phyloP scores from a whole-genome alignment of 2,888 invertebrate genomes.

The Ecdyonurus torrentis region DNA sequence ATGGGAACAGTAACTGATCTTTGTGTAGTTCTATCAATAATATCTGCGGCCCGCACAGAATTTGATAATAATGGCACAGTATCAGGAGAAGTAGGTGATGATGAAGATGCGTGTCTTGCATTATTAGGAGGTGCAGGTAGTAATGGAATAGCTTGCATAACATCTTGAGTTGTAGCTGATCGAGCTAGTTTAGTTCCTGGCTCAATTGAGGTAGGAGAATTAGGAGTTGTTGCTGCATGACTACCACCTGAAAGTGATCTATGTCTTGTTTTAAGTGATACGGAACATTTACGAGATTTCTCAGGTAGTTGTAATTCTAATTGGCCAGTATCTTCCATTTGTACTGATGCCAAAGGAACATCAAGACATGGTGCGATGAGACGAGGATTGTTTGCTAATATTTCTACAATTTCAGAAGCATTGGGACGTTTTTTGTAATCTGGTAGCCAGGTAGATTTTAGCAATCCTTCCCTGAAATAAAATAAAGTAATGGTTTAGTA shows the following conservation, averaged over 20 bases:
- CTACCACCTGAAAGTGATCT: background rate
- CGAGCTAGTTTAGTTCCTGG: background rate
- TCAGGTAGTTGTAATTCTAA: conserved; percentile 33
- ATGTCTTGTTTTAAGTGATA: conserved; percentile 13
- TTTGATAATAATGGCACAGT: conserved; percentile 1
- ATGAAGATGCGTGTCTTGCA: background rate
- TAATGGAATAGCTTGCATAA: background rate
- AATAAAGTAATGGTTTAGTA: too few species aligned
- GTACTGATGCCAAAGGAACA: conserved; percentile 53
- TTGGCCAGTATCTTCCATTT: conserved; percentile 47
- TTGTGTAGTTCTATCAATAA: background rate
- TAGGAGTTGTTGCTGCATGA: background rate
- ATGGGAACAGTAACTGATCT: background rate
- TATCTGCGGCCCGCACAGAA: background rate
- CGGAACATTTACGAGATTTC: conserved; percentile 28
- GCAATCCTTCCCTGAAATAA: conserved; percentile 45
- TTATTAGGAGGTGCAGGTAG: background rate
- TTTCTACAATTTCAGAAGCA: conserved; percentile 64
- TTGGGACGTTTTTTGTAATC: conserved; percentile 53
- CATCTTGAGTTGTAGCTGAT: background rate
- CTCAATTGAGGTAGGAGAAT: background rate
- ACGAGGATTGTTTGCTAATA: conserved; percentile 57
- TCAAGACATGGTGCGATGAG: conserved; percentile 65
- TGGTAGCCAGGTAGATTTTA: conserved; percentile 64
- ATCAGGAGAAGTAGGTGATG: background rate